A percentile compares a stretch with the other conserved stretches of the same genome.
Conservation (phyloP, 2,113 vertebrate species). For the Vombatus ursinus region DNA sequence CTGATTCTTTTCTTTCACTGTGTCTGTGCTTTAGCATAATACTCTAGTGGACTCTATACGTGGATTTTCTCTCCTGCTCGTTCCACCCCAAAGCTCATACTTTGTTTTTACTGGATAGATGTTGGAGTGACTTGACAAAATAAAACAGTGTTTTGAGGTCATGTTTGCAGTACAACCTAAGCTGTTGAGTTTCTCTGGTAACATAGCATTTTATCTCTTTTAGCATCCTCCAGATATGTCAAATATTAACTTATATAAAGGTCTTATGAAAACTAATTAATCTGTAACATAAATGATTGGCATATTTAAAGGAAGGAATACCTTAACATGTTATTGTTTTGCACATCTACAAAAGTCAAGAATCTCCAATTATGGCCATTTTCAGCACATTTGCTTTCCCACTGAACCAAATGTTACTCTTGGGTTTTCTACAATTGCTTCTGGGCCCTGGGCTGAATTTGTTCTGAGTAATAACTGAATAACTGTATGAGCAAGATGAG, state of each 20-base stretch:
- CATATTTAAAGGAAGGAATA: constrained; percentile 11
- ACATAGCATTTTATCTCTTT: constrained; percentile 4
- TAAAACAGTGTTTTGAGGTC: not conserved
- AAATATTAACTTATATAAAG: not conserved
- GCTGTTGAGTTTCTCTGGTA: not conserved
- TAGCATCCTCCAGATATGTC: not conserved
- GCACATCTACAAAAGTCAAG: not conserved
- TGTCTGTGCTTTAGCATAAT: not conserved
- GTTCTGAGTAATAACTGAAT: constrained; percentile 17
- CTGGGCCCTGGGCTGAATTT: not conserved
- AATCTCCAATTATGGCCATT: not conserved
- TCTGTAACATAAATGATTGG: not conserved
- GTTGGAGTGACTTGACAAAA: not conserved
- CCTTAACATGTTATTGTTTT: not conserved
- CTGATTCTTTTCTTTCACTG: not conserved
- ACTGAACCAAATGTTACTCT: constrained; percentile 12
- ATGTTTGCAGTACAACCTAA: not conserved
- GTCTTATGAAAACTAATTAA: constrained; percentile 8
- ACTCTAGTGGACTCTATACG: not conserved
- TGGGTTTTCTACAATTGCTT: not conserved
- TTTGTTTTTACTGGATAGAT: not conserved
- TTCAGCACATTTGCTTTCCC: not conserved
- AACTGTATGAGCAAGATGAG: not conserved
- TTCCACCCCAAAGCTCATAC: not conserved
- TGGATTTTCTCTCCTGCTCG: not conserved